Evolutionary conservation across 2,888 invertebrate genomes (phyloP).

Genomic region (Carcina quercana): DNA sequence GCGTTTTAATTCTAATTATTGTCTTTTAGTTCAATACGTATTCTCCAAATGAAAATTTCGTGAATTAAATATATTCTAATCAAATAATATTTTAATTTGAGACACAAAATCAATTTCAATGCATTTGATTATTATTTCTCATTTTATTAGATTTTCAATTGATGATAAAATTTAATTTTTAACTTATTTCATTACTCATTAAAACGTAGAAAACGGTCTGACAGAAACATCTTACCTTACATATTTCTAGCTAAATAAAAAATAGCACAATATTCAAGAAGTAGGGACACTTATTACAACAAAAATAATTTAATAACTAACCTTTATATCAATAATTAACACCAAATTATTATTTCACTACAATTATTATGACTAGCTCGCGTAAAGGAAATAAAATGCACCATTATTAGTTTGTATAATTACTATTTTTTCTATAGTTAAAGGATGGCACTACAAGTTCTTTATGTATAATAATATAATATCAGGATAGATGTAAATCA

Average conservation of each 20-base stretch:
- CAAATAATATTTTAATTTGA: constrained; percentile 14
- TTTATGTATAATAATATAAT: too few species aligned
- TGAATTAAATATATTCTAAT: constrained; percentile 18
- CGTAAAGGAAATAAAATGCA: constrained; percentile 57
- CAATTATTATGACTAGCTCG: constrained; percentile 55
- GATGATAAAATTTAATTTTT: too few species aligned
- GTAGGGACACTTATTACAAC: neutral
- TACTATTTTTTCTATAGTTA: constrained; percentile 23
- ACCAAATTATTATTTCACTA: constrained; percentile 1
- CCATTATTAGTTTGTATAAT: constrained; percentile 35
- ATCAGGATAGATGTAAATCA: too few species aligned
- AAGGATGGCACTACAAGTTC: constrained; percentile 45
- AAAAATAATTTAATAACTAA: neutral
- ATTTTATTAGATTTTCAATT: too few species aligned
- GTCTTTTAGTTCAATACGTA: constrained; percentile 53
- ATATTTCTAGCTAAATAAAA: too few species aligned
- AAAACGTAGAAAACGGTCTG: neutral
- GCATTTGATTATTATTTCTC: too few species aligned
- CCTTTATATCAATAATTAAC: constrained; percentile 1
- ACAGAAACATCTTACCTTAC: too few species aligned
- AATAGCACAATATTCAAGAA: too few species aligned
- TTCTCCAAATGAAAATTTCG: constrained; percentile 37
- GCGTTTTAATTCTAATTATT: constrained; percentile 58
- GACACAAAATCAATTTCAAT: too few species aligned
- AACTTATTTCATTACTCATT: neutral